Conservation (phyloP, 2,888 invertebrate genomes). For the Tenodera sinensis region DNA sequence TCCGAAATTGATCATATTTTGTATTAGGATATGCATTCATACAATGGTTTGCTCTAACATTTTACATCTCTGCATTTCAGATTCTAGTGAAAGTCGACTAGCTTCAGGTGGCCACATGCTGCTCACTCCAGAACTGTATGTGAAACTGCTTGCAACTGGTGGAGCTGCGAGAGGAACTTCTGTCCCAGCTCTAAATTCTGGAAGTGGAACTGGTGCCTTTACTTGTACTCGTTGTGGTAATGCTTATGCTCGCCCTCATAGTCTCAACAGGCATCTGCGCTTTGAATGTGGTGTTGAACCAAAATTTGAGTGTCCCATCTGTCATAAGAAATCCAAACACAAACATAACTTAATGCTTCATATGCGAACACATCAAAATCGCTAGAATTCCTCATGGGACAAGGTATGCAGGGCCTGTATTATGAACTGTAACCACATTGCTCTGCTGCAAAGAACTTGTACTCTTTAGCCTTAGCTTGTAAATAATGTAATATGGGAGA, state of each 20-base stretch:
- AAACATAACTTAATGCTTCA: constrained; percentile 52
- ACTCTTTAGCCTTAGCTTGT: neutral
- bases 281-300: constrained; percentile 60
- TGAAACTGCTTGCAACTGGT: constrained; percentile 8
- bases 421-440: neutral
- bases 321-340: constrained; percentile 57
- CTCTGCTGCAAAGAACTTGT: neutral
- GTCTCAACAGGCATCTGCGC: constrained; percentile 54
- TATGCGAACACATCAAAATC: constrained; percentile 47
- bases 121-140: constrained; percentile 13
- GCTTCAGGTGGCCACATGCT: constrained; percentile 20
- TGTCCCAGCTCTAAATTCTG: neutral
- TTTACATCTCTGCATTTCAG: neutral
- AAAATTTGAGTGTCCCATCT: constrained; percentile 58
- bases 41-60: neutral
- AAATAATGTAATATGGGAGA: neutral
- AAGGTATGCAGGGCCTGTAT: neutral
- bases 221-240: constrained; percentile 56
- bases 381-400: constrained; percentile 29
- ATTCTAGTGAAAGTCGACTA: constrained; percentile 19
- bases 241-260: constrained; percentile 54
- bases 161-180: neutral
- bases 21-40: neutral
- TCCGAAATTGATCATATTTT: neutral
- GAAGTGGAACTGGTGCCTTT: constrained; percentile 17